Base-by-base conservation (phyloP, 2,797 vertebrate genomes). In the Trematomus bernacchii region DNA sequence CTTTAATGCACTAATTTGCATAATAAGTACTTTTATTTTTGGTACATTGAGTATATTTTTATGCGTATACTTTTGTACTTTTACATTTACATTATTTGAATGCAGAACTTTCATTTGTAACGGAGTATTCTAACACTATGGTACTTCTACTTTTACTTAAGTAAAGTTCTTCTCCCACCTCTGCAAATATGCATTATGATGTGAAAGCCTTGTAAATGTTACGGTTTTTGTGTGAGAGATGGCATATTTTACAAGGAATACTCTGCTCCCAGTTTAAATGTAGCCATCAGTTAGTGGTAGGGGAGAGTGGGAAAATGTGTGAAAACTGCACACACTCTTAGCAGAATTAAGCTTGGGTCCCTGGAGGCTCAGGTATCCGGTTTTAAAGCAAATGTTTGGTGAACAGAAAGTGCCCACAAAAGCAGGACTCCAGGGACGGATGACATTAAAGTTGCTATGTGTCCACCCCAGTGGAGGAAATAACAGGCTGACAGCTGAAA, bases 371-470 rank as follows among this genome's bases (percentile, higher is more conserved):
- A 77, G 79, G 52, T 77, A 68, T 84, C 59, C 27, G 48, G 67
- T 58, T 75, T 55, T 64, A 83, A 86, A 71, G 76, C 63, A 66
- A 86, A 77, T 54, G 71, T 59, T 69, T 65, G 0, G 16, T 75
- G 83, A 73, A 52, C 3, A 2, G 51, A 62, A 76, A 76, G 71
- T 51, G 71, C 23, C 33, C 51, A 52, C 57, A 48, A 48, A 48
- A 50, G 67, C 54, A 33, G 59, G 57, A 57, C 80, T 44, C 57
- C 0, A 6, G 75, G 73, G 77, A 66, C 10, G 1, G 43, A 57
- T 43, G 27, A 64, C 52, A 81, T 69, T 70, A 77, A 81, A 80
- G 71, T 71, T 65, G 85, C 73, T 37, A n/a, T n/a, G 73, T 69
- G 60, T 54, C 75, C 53, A 37, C 33, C 8, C 33, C 33, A 53